Percentiles rank a stretch among this genome's conserved stretches.
These are phyloP conservation scores for Eupeodes latifasciatus DNA, from an alignment of 2,888 invertebrate genomes.

Conservation along the genomic window DNA sequence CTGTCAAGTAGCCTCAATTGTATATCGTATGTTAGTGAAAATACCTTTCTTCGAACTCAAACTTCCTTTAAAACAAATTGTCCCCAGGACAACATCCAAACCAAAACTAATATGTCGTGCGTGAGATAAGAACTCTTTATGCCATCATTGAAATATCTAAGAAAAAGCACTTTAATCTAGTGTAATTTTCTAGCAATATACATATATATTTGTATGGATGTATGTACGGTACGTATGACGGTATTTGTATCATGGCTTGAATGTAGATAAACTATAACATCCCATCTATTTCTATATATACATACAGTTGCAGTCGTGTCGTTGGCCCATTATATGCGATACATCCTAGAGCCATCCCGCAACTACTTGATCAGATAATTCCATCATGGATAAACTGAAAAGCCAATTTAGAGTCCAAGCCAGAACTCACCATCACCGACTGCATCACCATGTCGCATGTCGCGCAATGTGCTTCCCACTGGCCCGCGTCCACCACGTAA, in stretches of 20 bases:
- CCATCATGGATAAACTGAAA: constrained; percentile 58
- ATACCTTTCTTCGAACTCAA: background rate
- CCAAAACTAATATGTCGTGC: constrained; percentile 57
- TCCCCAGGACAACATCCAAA: constrained; percentile 47
- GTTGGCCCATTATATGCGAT: constrained; percentile 62
- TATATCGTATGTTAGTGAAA: no score
- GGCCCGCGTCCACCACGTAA: constrained; percentile 50
- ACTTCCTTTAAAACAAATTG: constrained; percentile 48
- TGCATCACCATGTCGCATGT: constrained; percentile 70
- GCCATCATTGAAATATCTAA: constrained; percentile 31
- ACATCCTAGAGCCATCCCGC: constrained; percentile 67
- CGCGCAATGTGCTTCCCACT: constrained; percentile 51
- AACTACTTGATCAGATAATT: constrained; percentile 74
- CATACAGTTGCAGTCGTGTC: constrained; percentile 52
- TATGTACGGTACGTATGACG: no score
- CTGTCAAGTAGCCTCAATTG: no score
- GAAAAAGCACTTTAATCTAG: constrained; percentile 49
- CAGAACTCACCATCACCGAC: background rate
- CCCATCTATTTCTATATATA: no score
- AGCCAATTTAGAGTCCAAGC: constrained; percentile 54
- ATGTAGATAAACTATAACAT: background rate
- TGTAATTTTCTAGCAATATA: constrained; percentile 52
- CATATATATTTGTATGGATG: no score
- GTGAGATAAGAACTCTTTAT: constrained; percentile 63
- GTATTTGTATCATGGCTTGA: no score